A percentile compares a stretch with the other conserved stretches of the same genome.
Evolutionary conservation across 2,888 invertebrate genomes (phyloP).

Genomic region (Silvanus unidentatus): DNA sequence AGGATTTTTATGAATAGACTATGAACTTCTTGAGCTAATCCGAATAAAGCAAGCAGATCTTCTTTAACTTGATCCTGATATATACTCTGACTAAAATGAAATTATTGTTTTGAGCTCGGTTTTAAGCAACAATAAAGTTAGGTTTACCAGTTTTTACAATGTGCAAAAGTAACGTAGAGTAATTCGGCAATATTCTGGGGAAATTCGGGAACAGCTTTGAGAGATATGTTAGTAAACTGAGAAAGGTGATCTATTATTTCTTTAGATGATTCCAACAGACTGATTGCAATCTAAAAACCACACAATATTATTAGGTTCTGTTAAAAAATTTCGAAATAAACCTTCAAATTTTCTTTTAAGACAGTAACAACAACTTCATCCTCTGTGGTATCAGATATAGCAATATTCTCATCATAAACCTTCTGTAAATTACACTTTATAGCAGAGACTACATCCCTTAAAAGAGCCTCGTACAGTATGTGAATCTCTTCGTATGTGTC

Average conservation of each 20-base stretch:
- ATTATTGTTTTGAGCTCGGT: too few species aligned
- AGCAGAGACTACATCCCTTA: constrained; percentile 16
- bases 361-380: constrained; percentile 20
- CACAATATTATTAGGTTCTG: not conserved
- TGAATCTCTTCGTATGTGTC: too few species aligned
- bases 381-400: constrained; percentile 19
- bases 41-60: constrained; percentile 28
- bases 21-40: constrained; percentile 26
- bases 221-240: constrained; percentile 7
- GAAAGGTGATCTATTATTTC: constrained; percentile 17
- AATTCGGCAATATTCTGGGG: constrained; percentile 14
- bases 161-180: constrained; percentile 19
- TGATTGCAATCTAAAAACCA: constrained; percentile 22
- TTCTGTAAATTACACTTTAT: constrained; percentile 13
- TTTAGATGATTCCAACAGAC: constrained; percentile 20
- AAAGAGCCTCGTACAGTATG: constrained; percentile 8
- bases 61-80: constrained; percentile 25
- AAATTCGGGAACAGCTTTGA: constrained; percentile 12
- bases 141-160: constrained; percentile 23
- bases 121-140: constrained; percentile 7
- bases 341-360: constrained; percentile 24
- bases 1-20: constrained; percentile 23
- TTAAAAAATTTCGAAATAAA: constrained; percentile 9
- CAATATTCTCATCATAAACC: constrained; percentile 21
- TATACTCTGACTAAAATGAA: constrained; percentile 25